These are phyloP conservation scores for Drosophila anomalipes DNA, from an alignment of 2,888 invertebrate species.

Conservation along the genomic window DNA sequence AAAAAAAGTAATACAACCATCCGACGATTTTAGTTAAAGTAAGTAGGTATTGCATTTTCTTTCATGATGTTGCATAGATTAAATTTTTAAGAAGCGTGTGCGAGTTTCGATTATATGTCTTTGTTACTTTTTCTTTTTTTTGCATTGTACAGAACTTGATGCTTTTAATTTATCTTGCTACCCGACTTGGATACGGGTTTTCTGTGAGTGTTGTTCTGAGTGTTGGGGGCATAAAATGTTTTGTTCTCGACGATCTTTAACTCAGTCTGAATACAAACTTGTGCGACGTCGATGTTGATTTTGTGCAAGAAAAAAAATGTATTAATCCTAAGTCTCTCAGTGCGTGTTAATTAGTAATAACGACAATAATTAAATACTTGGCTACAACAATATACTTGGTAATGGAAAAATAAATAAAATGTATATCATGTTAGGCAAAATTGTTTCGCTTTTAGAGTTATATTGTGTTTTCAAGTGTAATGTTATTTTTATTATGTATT, in stretches of 20 bases:
- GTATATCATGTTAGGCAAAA: background rate
- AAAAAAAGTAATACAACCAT: background rate
- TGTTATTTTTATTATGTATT: background rate
- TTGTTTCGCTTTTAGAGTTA: background rate
- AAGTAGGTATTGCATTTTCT: background rate
- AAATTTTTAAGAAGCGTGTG: conserved; percentile 15
- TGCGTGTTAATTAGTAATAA: conserved; percentile 23
- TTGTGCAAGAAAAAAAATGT: background rate
- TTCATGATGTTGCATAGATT: background rate
- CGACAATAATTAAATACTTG: conserved; percentile 7
- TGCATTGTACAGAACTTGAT: conserved; percentile 32
- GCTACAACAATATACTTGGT: conserved; percentile 2
- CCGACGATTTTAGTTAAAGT: background rate
- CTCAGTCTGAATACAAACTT: conserved; percentile 61
- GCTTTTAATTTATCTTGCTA: conserved; percentile 51
- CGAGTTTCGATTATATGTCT: background rate
- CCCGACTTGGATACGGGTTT: conserved; percentile 61
- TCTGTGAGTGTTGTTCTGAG: conserved; percentile 32
- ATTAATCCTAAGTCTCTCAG: background rate
- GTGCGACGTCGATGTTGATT: conserved; percentile 34
- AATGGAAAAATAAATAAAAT: background rate
- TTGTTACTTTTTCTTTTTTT: background rate
- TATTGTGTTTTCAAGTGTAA: background rate
- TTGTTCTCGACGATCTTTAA: conserved; percentile 57
- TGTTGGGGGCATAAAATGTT: conserved; percentile 46